Evolutionary conservation across 2,113 vertebrate species (phyloP), one percentile per base, ranked within the genome.

Genomic region (Eclectus roratus): DNA sequence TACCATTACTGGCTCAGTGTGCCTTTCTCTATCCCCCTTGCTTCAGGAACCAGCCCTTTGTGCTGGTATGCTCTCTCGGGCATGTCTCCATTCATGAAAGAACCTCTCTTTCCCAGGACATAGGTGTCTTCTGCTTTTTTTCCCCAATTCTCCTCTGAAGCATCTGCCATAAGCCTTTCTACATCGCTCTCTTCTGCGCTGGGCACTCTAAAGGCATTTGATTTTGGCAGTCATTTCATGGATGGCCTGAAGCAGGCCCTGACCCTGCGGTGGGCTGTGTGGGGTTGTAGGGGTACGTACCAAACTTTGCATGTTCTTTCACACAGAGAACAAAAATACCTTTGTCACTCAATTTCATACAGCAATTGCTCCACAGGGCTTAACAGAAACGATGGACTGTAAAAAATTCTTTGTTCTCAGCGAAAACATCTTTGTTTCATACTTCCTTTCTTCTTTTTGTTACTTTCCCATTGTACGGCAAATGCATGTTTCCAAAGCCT

Each of bases 251-350:
- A 82, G 61, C 18, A n/a, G 44, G 10, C 19, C 39, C 18, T 19
- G 33, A 43, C 7, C n/a, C 66, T 50, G 66, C 4, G 2, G 46
- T 9, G 24, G 29, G 33, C 37, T 43, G 17, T 1, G 11, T 2
- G 9, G n/a, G 13, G 6, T 14, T 19, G 69, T 39, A 58, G 13
- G 11, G 11, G 10, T 61, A n/a, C 0, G 0, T 18, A 49, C 31
- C 13, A 9, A 58, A 10, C 14, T 39, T 47, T 37, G 29, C 4
- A 12, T 4, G 4, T 31, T 43, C 52, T n/a, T 50, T 37, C 71
- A 72, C 4, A 14, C 11, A 9, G 10, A 37, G 80, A 91, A 52
- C 4, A 14, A 52, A 68, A 69, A 29, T 17, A 12, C 15, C 7
- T 29, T 82, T 58, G 25, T 64, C n/a, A 37, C 23, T 8, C 6